Percentiles rank a stretch among this genome's conserved stretches.
Evolutionary conservation across 2,797 vertebrate species (phyloP).

Genomic region (Paramormyrops hopkinsi): DNA sequence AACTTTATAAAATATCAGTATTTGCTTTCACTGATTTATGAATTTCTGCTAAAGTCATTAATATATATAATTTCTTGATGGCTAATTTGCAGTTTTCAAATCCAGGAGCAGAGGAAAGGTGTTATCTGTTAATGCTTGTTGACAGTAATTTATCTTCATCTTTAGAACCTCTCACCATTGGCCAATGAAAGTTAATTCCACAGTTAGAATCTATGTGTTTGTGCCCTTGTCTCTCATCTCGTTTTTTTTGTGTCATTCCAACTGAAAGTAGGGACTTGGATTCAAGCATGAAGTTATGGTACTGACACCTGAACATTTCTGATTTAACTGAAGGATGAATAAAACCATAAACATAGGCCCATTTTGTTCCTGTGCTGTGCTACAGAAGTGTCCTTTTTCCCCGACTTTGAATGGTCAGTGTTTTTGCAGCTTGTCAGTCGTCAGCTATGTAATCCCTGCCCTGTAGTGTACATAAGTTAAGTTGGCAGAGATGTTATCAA

Average conservation of each 20-base stretch:
- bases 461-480: constrained; percentile 28
- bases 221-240: not conserved
- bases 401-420: constrained; percentile 24
- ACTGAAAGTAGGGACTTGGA: not conserved
- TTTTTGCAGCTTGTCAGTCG: constrained; percentile 24
- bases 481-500: constrained; percentile 29
- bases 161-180: constrained; percentile 17
- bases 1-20: constrained; percentile 11
- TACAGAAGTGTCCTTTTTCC: constrained; percentile 21
- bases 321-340: constrained; percentile 62
- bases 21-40: constrained; percentile 6
- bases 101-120: not conserved
- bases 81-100: not conserved
- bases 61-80: not conserved
- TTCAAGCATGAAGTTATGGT: constrained; percentile 61
- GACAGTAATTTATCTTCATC: not conserved
- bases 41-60: constrained; percentile 14
- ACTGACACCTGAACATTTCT: constrained; percentile 68
- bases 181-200: constrained; percentile 4
- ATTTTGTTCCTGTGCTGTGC: constrained; percentile 25
- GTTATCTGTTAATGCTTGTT: constrained; percentile 14
- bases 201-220: constrained; percentile 9
- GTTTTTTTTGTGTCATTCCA: constrained; percentile 15
- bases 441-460: constrained; percentile 17
- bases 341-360: constrained; percentile 32